phyloP scores from a whole-genome alignment of 2,797 vertebrate species.

The Leuciscus waleckii region DNA sequence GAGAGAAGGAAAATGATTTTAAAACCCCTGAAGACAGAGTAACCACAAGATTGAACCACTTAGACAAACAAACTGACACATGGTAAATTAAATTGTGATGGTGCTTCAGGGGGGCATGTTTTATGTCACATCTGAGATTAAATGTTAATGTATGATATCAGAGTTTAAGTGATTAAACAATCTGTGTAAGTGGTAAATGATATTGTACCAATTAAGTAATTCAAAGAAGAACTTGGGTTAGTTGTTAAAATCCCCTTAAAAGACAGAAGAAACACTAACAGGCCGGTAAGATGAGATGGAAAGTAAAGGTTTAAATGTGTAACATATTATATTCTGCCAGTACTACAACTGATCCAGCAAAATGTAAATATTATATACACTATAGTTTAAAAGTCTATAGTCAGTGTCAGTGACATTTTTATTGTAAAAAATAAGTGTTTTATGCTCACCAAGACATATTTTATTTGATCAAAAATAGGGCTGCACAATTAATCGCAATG shows the following conservation, averaged over 20 bases:
- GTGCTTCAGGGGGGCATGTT: background rate
- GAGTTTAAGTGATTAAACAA: background rate
- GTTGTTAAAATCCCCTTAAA: background rate
- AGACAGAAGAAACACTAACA: background rate
- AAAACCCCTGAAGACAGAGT: conserved; percentile 21
- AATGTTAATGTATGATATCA: background rate
- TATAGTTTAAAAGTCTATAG: background rate
- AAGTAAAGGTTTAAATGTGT: background rate
- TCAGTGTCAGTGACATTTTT: background rate
- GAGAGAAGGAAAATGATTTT: conserved; percentile 2
- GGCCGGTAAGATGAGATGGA: background rate
- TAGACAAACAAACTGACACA: background rate
- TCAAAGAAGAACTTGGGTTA: background rate
- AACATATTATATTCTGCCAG: background rate
- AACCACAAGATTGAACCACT: conserved; percentile 13
- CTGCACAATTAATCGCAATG: too few species aligned
- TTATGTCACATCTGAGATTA: background rate
- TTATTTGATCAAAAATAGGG: background rate
- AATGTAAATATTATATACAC: background rate
- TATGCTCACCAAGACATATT: too few species aligned
- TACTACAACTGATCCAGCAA: background rate
- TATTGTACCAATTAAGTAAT: background rate
- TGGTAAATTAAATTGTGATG: conserved; percentile 16
- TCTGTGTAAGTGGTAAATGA: background rate
- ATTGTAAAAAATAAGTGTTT: background rate